Evolutionary conservation across 2,888 invertebrate genomes (phyloP).

Genomic region (Patella depressa): DNA sequence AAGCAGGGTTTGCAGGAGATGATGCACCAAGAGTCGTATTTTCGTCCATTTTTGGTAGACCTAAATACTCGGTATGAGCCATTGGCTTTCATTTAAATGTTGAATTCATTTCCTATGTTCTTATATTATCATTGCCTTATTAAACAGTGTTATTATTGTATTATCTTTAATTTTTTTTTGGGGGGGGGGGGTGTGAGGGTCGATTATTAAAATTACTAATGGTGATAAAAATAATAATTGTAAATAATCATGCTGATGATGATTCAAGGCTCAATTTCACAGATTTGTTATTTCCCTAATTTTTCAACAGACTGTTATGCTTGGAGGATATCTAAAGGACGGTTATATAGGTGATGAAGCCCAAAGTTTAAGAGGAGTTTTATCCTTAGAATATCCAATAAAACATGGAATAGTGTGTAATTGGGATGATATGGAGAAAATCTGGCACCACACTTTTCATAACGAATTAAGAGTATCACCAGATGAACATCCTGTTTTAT

Average conservation of each 20-base stretch:
- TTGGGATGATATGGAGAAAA: conserved; percentile 66
- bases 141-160: no score
- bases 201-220: not conserved
- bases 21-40: conserved; percentile 61
- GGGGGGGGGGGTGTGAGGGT: no score
- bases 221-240: no score
- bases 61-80: conserved; percentile 54
- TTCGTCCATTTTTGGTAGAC: conserved; percentile 59
- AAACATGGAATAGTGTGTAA: conserved; percentile 63
- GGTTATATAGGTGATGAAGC: conserved; percentile 57
- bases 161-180: no score
- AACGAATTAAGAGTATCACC: conserved; percentile 71
- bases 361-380: conserved; percentile 65
- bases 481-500: conserved; percentile 87
- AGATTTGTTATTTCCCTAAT: not conserved
- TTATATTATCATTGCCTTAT: no score
- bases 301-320: conserved; percentile 77
- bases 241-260: no score
- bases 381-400: conserved; percentile 59
- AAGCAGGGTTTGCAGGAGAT: conserved; percentile 62
- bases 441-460: conserved; percentile 66
- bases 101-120: no score
- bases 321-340: conserved; percentile 89
- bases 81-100: no score
- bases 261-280: no score